Evolutionary conservation across 2,888 invertebrate genomes (phyloP), one percentile per base, ranked within the genome.

Genomic region (Busseola fusca): DNA sequence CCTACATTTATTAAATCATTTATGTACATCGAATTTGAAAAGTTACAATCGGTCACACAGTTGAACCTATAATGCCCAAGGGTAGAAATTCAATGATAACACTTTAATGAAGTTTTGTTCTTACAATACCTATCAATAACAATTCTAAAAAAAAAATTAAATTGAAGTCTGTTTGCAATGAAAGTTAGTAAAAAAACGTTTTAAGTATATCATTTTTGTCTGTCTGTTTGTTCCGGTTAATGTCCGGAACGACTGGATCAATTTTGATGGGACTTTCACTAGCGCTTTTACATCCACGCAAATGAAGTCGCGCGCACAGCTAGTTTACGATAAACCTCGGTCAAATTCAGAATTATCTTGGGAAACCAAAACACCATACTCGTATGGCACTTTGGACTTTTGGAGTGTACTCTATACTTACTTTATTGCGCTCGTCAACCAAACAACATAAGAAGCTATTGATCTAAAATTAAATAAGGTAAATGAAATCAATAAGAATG

Each of bases 401-500:
- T 48, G 9, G 9, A 48, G 7, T 6, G 5, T 21, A 48, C 48
- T 21, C 21, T 3, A n/a, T 48, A 48, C 7, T 16, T 25, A 6
- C 21, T 4, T 56, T 27, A 60, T 27, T 60, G n/a, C 40, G 1
- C n/a, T 62, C 27, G 21, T 27, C 1, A 37, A 37, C 9, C 37
- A 37, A 66, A 66, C 9, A 27, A 37, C 40, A 1, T 27, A 10
- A 18, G 18, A 45, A 70, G 27, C 6, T 14, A 30, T 30, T 30
- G 2, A 18, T 48, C 42, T 27, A 56, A 64, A 62, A 42, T 25
- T 42, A 27, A 37, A 52, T 34, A 45, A 34, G 30, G 18, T 58
- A 69, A 40, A 48, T 58, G 7, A 65, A 50, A 64, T 34, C 18
- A 66, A 42, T 42, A 50, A 5, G 75, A 50, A 27, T 50, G n/a